phyloP scores from a whole-genome alignment of 2,113 vertebrate species.

The Cebidichthys violaceus region DNA sequence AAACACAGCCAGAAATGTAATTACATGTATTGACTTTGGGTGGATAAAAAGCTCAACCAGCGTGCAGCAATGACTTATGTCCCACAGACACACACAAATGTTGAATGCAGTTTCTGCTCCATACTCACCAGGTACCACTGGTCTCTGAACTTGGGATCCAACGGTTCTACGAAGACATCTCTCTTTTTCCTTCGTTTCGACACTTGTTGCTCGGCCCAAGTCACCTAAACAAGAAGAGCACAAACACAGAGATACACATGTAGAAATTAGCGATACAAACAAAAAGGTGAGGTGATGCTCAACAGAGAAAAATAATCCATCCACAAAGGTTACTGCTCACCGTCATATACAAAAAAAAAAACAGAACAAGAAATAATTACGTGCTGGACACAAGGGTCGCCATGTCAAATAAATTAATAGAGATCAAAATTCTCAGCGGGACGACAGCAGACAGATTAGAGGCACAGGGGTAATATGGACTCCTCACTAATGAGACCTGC shows the following conservation, averaged over 20 bases:
- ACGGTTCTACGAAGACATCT: constrained; percentile 88
- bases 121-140: constrained; percentile 98
- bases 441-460: constrained; percentile 57
- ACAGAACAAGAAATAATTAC: constrained; percentile 40
- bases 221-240: constrained; percentile 83
- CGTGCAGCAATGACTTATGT: constrained; percentile 14
- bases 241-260: constrained; percentile 16
- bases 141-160: constrained; percentile 92
- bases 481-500: constrained; percentile 65
- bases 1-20: constrained; percentile 38
- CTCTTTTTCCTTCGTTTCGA: constrained; percentile 90
- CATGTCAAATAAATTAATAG: constrained; percentile 60
- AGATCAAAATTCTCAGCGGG: constrained; percentile 56
- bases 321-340: neutral
- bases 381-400: constrained; percentile 37
- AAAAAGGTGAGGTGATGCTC: neutral
- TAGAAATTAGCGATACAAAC: neutral
- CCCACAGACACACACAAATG: neutral
- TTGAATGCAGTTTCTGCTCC: constrained; percentile 2
- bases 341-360: neutral
- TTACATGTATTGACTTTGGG: constrained; percentile 42
- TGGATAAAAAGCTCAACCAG: constrained; percentile 40
- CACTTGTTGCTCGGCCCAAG: constrained; percentile 96
- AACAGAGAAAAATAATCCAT: neutral
- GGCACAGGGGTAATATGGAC: constrained; percentile 33